A percentile compares a stretch with the other conserved stretches of the same genome.
These are phyloP conservation scores for Cynoglossus semilaevis DNA, from an alignment of 2,113 vertebrate species.

Conservation along the genomic window DNA sequence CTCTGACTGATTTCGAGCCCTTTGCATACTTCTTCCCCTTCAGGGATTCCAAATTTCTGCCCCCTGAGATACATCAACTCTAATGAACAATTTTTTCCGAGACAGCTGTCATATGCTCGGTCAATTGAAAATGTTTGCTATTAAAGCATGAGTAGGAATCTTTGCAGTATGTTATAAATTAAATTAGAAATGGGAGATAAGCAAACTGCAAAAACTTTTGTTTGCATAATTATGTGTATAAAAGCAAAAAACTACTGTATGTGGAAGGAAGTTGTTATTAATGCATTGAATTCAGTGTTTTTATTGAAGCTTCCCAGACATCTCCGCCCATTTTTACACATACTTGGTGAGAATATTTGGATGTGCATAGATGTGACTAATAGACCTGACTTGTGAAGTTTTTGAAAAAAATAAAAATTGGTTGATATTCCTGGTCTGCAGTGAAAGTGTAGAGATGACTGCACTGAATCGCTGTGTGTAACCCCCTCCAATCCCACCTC, in stretches of 20 bases:
- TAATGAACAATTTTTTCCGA: constrained; percentile 47
- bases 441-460: constrained; percentile 64
- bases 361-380: constrained; percentile 9
- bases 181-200: too few species aligned
- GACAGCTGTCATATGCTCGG: constrained; percentile 51
- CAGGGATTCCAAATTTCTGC: constrained; percentile 21
- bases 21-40: constrained; percentile 17
- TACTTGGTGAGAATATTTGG: not conserved
- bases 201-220: too few species aligned
- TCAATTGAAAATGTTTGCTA: constrained; percentile 47
- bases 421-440: constrained; percentile 47
- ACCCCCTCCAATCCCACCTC: constrained; percentile 35
- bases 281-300: too few species aligned
- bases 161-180: constrained; percentile 25
- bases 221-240: too few species aligned
- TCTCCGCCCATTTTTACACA: not conserved
- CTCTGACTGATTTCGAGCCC: constrained; percentile 24
- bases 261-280: too few species aligned
- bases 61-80: constrained; percentile 28
- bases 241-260: too few species aligned
- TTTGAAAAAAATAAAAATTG: constrained; percentile 7
- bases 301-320: not conserved
- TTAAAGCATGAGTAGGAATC: constrained; percentile 36
- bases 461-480: constrained; percentile 46
- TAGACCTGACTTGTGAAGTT: constrained; percentile 20